Evolutionary conservation across 2,888 invertebrate species (phyloP).

Genomic region (Caenorhabditis uteleia): DNA sequence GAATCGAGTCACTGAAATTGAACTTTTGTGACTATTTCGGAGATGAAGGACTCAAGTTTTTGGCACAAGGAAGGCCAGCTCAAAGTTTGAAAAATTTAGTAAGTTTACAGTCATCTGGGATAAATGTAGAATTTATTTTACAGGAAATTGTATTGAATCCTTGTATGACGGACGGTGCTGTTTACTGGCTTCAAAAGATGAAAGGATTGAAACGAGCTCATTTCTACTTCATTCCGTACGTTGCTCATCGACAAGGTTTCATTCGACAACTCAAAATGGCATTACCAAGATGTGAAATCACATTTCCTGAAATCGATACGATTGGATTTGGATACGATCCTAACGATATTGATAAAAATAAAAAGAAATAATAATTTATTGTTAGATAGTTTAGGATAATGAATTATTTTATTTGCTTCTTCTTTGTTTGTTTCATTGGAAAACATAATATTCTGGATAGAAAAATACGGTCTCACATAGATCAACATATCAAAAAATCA

Average conservation of each 20-base stretch:
- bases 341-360: too few relatives aligned
- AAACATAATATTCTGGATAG: too few relatives aligned
- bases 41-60: conserved; percentile 55
- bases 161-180: conserved; percentile 55
- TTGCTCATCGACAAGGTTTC: conserved; percentile 56
- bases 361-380: conserved; percentile 25
- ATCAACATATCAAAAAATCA: too few relatives aligned
- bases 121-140: background rate
- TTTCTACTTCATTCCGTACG: conserved; percentile 65
- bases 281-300: conserved; percentile 58
- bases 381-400: too few relatives aligned
- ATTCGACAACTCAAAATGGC: conserved; percentile 57
- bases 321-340: conserved; percentile 65
- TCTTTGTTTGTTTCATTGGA: background rate
- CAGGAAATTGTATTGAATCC: conserved; percentile 65
- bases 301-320: conserved; percentile 58
- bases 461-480: background rate
- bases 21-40: conserved; percentile 69
- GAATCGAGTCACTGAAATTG: conserved; percentile 52
- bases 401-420: too few relatives aligned
- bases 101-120: conserved; percentile 2
- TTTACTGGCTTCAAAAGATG: conserved; percentile 56
- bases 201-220: conserved; percentile 51
- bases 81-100: conserved; percentile 57
- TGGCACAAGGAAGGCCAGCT: conserved; percentile 56